Percentiles rank a stretch among this genome's conserved stretches.
Conservation (phyloP, 2,113 vertebrate genomes). For the Oreotrochilus melanogaster region DNA sequence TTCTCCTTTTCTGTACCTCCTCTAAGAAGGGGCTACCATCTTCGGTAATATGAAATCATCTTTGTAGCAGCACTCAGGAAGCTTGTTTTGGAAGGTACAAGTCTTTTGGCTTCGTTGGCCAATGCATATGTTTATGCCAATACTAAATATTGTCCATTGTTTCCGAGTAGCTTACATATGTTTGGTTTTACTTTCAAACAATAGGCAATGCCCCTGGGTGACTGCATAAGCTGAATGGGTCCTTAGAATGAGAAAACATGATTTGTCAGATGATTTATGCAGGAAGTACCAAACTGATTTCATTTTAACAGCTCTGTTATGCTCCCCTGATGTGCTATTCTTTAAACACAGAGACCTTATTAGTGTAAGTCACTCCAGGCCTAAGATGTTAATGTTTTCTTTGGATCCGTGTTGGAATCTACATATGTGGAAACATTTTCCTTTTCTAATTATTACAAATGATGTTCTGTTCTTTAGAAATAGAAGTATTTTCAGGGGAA, state of each 20-base stretch:
- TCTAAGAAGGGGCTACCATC: background rate
- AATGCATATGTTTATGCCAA: constrained; percentile 25
- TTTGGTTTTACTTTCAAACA: constrained; percentile 56
- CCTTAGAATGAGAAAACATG: background rate
- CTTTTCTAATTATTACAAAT: constrained; percentile 54
- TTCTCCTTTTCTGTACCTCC: background rate
- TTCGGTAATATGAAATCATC: background rate
- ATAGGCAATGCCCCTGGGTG: constrained; percentile 41
- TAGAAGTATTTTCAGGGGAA: background rate
- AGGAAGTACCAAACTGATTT: constrained; percentile 46
- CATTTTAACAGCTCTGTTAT: constrained; percentile 21
- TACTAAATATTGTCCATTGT: constrained; percentile 52
- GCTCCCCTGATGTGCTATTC: constrained; percentile 46
- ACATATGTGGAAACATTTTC: constrained; percentile 50
- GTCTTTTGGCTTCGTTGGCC: background rate
- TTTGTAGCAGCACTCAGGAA: background rate
- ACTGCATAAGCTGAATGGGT: constrained; percentile 5
- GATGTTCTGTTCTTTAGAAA: constrained; percentile 40
- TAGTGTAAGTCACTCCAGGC: constrained; percentile 24
- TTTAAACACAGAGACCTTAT: constrained; percentile 51
- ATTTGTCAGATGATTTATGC: constrained; percentile 27
- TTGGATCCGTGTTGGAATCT: constrained; percentile 36
- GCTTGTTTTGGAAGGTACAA: background rate
- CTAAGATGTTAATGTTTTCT: constrained; percentile 45
- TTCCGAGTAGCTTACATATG: constrained; percentile 28